Conservation (phyloP, 53 echinoderm and acorn worm genomes). For the Mesocentrotus franciscanus region DNA sequence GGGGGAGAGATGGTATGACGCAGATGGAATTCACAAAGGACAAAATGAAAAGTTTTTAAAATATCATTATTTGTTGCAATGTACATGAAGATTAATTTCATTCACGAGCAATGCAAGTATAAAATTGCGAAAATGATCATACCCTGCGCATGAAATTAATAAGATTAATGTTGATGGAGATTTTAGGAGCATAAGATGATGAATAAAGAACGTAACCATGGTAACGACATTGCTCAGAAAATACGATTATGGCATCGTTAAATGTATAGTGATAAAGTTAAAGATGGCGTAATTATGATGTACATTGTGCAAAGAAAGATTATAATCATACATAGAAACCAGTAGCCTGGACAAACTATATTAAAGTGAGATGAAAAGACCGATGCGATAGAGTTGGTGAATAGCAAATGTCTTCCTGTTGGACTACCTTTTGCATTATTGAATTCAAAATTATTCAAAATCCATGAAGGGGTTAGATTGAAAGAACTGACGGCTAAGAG, state of each 20-base stretch:
- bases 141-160: neutral
- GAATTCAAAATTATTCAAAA: neutral
- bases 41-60: conserved; percentile 3
- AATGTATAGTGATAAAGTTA: neutral
- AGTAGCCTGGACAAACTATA: too few species aligned
- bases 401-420: too few species aligned
- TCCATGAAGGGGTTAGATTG: neutral
- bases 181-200: neutral
- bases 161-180: neutral
- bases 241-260: neutral
- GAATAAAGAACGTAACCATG: neutral
- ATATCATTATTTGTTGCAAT: conserved; percentile 27
- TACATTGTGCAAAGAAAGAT: neutral
- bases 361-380: too few species aligned
- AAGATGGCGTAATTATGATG: conserved; percentile 12
- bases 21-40: neutral
- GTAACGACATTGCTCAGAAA: neutral
- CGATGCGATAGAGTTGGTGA: too few species aligned
- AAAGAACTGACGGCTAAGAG: neutral
- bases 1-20: neutral
- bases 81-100: conserved; percentile 38
- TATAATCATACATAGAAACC: neutral
- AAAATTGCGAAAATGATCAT: neutral
- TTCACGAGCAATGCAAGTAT: neutral
- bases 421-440: neutral